Evolutionary conservation across 2,888 invertebrate genomes (phyloP).

Genomic region (Steromphala cineraria): DNA sequence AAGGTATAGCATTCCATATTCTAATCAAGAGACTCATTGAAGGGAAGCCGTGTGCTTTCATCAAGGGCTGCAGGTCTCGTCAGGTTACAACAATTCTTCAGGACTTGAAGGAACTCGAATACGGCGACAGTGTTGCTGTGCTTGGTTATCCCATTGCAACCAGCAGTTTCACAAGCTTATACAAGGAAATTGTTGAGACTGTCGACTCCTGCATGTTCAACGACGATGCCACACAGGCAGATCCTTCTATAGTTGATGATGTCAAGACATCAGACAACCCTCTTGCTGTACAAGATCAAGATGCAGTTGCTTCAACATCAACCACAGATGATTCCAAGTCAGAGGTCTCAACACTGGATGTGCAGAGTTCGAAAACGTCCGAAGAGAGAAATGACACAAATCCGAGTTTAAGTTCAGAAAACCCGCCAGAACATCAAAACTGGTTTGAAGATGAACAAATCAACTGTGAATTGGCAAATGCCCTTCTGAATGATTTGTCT

Average conservation of each 20-base stretch:
- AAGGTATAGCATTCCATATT: background rate
- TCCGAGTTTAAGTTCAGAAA: background rate
- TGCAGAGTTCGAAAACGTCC: background rate
- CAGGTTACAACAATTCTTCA: background rate
- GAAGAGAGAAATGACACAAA: background rate
- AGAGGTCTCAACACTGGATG: no score
- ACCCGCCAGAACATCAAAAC: background rate
- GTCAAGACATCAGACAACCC: no score
- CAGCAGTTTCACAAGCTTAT: constrained; percentile 14
- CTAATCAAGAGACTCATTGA: constrained; percentile 5
- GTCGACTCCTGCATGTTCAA: constrained; percentile 9
- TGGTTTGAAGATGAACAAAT: background rate
- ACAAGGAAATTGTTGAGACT: constrained; percentile 5
- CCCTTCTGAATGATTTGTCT: background rate
- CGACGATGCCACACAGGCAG: background rate
- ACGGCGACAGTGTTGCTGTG: constrained; percentile 3
- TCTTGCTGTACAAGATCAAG: background rate
- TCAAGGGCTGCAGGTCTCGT: constrained; percentile 13
- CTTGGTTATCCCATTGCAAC: constrained; percentile 3
- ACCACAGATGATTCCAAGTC: background rate
- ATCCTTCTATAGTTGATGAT: background rate
- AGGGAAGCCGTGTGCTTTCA: background rate
- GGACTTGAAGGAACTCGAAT: constrained; percentile 19
- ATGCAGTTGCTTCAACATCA: background rate
- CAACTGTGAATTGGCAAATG: background rate